phyloP scores from a whole-genome alignment of 1,140 invertebrate genomes.

The Schlechtendalia chinensis region DNA sequence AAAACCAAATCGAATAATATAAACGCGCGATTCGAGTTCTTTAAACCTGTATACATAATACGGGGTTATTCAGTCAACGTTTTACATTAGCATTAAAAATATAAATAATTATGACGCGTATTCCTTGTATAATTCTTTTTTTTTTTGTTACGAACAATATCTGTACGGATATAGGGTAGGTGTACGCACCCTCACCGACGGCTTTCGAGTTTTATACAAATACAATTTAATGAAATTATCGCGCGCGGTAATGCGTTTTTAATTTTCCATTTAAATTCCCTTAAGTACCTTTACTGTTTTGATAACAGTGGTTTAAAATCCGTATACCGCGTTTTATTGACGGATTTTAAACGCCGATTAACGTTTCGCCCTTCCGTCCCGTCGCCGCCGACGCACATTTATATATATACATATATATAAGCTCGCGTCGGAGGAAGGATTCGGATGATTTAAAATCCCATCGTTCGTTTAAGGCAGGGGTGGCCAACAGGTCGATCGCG shows the following conservation, averaged over 20 bases:
- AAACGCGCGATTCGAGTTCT: no score
- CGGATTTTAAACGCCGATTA: constrained; percentile 40
- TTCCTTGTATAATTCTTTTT: neutral
- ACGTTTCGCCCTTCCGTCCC: neutral
- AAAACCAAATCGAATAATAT: no score
- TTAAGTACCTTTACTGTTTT: constrained; percentile 43
- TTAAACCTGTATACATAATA: no score
- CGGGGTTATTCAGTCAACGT: no score
- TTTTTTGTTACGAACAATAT: no score
- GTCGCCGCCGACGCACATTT: no score
- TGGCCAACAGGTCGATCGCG: no score
- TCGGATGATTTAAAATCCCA: constrained; percentile 28
- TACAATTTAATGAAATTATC: constrained; percentile 30
- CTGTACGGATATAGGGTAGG: no score
- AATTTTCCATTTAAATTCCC: constrained; percentile 49
- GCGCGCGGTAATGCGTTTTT: constrained; percentile 39
- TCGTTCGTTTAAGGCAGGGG: constrained; percentile 31
- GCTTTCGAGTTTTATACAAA: neutral
- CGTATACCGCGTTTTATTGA: constrained; percentile 16
- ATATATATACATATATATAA: neutral
- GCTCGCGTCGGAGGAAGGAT: neutral
- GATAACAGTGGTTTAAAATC: constrained; percentile 46
- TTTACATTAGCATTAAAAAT: neutral
- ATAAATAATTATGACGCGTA: neutral
- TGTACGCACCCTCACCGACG: neutral